phyloP scores from a whole-genome alignment of 37 sponge, comb jelly and placozoan species.

The Spongia lamella region DNA sequence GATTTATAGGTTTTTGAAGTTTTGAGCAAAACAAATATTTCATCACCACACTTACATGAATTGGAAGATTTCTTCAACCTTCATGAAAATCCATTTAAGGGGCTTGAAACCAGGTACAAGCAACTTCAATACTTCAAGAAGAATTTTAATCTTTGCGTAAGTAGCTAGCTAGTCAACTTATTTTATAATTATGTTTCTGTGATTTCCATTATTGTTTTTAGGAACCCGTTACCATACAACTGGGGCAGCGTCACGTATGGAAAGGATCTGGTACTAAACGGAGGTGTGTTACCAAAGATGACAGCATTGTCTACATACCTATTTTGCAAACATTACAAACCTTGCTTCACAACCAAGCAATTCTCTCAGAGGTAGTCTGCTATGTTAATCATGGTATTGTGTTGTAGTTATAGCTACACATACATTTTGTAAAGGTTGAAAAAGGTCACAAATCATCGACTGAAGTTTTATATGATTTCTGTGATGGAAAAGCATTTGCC shows the following conservation, averaged over 20 bases:
- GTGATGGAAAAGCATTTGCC: conserved; percentile 14
- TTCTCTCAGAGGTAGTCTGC: conserved; percentile 5
- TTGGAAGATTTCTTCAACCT: no score
- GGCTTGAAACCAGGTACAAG: no score
- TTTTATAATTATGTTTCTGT: no score
- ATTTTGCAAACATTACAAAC: conserved; percentile 13
- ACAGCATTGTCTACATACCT: conserved; percentile 15
- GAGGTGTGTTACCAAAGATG: neutral
- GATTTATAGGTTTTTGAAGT: conserved; percentile 5
- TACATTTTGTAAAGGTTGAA: conserved; percentile 4
- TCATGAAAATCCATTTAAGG: no score
- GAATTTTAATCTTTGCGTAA: no score
- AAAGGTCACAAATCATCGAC: neutral
- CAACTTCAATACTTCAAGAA: no score
- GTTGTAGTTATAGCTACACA: neutral
- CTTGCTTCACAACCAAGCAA: conserved; percentile 3
- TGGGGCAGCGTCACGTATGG: conserved; percentile 17
- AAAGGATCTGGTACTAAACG: conserved; percentile 13
- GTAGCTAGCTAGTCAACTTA: no score
- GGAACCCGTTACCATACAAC: conserved; percentile 10
- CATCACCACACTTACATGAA: no score
- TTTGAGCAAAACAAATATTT: no score
- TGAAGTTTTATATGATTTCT: conserved; percentile 10
- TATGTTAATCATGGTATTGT: neutral
- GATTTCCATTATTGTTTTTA: neutral